Percentiles rank a stretch among this genome's conserved stretches.
Conservation (phyloP, 2,888 invertebrate species). For the Tyria jacobaeae region DNA sequence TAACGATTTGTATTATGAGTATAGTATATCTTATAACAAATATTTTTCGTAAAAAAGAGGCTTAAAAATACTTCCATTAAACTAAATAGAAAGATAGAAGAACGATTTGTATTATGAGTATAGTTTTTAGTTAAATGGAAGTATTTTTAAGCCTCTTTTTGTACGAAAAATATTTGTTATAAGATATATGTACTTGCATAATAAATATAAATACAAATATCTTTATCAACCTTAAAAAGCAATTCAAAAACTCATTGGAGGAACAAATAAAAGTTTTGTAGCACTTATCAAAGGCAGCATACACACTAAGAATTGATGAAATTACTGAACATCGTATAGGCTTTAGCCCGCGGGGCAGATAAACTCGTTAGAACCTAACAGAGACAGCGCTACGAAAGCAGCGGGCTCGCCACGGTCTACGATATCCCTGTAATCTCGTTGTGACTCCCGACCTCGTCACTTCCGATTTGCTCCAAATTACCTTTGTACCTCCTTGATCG, state of each 20-base stretch:
- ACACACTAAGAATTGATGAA: slow-evolving; percentile 66
- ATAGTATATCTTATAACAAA: too few species aligned
- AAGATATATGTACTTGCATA: too few species aligned
- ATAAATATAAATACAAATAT: too few species aligned
- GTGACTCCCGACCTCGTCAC: slow-evolving; percentile 76
- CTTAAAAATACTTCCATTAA: too few species aligned
- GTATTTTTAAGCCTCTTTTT: background rate
- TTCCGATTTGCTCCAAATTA: slow-evolving; percentile 80
- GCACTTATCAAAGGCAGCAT: slow-evolving; percentile 8
- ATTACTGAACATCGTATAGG: slow-evolving; percentile 74
- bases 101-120: too few species aligned
- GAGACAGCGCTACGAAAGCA: slow-evolving; percentile 56
- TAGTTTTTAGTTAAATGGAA: background rate
- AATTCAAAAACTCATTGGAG: background rate
- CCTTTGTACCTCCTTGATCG: slow-evolving; percentile 73
- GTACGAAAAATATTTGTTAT: background rate
- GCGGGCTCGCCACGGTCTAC: slow-evolving; percentile 68
- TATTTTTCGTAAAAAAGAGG: too few species aligned
- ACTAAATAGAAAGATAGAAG: too few species aligned
- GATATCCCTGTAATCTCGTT: slow-evolving; percentile 82
- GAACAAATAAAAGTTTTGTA: background rate
- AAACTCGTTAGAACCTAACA: slow-evolving; percentile 81
- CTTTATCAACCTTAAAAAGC: background rate
- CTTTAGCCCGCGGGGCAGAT: slow-evolving; percentile 84
- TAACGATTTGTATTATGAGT: too few species aligned